Conservation (phyloP, 2,888 invertebrate species). For the Lochmaea crataegi region DNA sequence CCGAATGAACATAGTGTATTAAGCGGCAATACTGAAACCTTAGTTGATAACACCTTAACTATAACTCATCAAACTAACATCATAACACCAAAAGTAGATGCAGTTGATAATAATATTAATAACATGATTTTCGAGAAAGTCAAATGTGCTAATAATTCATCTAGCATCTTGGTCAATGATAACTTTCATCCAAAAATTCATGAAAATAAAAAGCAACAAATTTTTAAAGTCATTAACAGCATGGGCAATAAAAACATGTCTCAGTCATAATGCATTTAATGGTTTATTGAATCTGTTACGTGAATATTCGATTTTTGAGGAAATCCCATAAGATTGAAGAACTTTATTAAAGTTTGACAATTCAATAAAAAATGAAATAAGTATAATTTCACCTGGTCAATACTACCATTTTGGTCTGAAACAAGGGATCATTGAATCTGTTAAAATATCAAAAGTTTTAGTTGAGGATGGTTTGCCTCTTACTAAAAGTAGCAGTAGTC, state of each 20-base stretch:
- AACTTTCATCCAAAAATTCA: slow-evolving; percentile 3
- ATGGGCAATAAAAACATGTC: slow-evolving; percentile 1
- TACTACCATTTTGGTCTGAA: slow-evolving; percentile 31
- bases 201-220: not conserved
- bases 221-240: not conserved
- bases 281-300: not conserved
- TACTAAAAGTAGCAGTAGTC: slow-evolving; percentile 44
- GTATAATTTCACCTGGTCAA: not conserved
- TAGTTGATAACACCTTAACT: no score
- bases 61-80: no score
- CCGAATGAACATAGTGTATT: no score
- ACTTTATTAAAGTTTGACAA: slow-evolving; percentile 14
- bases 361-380: slow-evolving; percentile 16
- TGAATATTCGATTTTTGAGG: not conserved
- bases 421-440: slow-evolving; percentile 9
- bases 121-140: slow-evolving; percentile 2
- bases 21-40: no score
- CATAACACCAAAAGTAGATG: no score
- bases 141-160: slow-evolving; percentile 2
- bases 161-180: slow-evolving; percentile 4
- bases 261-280: slow-evolving; percentile 4
- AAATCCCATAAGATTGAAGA: slow-evolving; percentile 18
- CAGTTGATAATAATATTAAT: slow-evolving; percentile 4
- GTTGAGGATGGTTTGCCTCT: slow-evolving; percentile 42
- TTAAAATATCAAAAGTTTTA: not conserved